phyloP scores from a whole-genome alignment of 1,140 invertebrate genomes.

The Lordiphosa stackelbergi region DNA sequence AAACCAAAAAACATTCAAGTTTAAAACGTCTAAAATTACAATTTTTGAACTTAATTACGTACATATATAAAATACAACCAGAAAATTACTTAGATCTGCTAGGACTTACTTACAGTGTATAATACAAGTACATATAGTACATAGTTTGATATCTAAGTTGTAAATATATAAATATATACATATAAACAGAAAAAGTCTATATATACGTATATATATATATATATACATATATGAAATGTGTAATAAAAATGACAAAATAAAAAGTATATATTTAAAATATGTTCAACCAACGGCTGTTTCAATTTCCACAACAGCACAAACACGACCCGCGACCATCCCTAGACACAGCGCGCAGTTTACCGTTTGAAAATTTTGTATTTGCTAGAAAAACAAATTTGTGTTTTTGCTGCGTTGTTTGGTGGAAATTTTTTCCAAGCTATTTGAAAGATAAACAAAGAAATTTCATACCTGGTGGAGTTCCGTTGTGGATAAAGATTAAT shows the following conservation, averaged over 20 bases:
- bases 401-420: too few species aligned
- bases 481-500: too few species aligned
- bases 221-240: constrained; percentile 48
- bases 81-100: constrained; percentile 25
- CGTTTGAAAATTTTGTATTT: too few species aligned
- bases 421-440: too few species aligned
- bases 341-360: too few species aligned
- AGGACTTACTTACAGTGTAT: too few species aligned
- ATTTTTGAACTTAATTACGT: constrained; percentile 63
- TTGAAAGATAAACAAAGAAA: too few species aligned
- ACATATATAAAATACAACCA: constrained; percentile 4
- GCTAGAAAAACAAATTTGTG: too few species aligned
- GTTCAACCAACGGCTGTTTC: constrained; percentile 17
- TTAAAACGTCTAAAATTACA: constrained; percentile 44
- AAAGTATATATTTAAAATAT: constrained; percentile 73
- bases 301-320: background rate
- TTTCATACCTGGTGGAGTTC: too few species aligned
- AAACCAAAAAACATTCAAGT: constrained; percentile 22
- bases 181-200: constrained; percentile 58
- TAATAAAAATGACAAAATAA: constrained; percentile 52
- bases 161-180: constrained; percentile 72
- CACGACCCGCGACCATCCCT: too few species aligned
- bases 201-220: constrained; percentile 69
- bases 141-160: constrained; percentile 61
- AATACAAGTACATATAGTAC: constrained; percentile 43